phyloP scores from a whole-genome alignment of 64 coral and sea anemone genomes.

The Astreopora myriophthalma region DNA sequence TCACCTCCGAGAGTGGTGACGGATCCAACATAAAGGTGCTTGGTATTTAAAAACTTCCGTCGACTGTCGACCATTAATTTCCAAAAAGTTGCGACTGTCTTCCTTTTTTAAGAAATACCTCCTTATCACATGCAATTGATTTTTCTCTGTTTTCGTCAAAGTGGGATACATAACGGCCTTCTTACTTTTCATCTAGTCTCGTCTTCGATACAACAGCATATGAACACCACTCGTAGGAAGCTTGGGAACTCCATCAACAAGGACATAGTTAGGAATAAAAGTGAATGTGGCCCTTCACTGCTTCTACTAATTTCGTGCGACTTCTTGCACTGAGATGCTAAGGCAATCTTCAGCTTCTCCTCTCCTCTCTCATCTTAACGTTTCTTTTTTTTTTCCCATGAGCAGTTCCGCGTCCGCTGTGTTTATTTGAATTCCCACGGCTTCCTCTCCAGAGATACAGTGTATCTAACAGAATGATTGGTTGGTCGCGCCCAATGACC shows the following conservation, averaged over 20 bases:
- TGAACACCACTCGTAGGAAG: no score
- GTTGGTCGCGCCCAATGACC: neutral
- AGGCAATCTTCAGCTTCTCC: neutral
- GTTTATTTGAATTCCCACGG: neutral
- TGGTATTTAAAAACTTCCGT: slow-evolving; percentile 56
- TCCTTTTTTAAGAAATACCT: neutral
- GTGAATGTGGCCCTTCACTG: neutral
- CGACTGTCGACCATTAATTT: slow-evolving; percentile 57
- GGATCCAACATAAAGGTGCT: slow-evolving; percentile 32
- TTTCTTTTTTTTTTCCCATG: neutral
- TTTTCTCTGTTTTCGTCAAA: neutral
- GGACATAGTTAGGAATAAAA: no score
- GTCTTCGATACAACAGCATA: neutral
- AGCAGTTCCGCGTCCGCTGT: neutral
- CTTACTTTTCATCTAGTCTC: neutral
- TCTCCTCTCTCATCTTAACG: neutral
- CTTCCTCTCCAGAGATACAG: no score
- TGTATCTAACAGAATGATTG: neutral
- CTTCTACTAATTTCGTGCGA: neutral
- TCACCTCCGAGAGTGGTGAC: neutral
- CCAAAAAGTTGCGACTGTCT: slow-evolving; percentile 16
- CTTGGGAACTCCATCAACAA: no score
- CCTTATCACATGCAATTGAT: neutral
- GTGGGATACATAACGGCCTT: neutral
- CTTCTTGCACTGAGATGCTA: neutral